Conservation (phyloP, 92 coral and sea anemone genomes). For the Palythoa caribaeorum region DNA sequence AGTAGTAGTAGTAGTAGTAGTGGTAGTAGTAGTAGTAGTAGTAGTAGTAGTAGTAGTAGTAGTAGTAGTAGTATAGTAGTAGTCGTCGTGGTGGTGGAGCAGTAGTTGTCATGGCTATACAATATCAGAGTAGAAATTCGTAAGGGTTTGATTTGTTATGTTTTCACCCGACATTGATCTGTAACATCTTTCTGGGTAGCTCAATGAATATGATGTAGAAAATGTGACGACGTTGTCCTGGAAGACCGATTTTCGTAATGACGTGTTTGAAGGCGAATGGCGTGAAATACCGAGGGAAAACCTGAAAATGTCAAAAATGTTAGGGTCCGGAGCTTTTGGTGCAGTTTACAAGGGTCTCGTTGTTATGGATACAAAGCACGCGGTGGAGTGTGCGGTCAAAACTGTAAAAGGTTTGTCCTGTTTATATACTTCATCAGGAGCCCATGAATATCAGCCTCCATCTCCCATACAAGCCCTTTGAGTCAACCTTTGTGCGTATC, state of each 20-base stretch:
- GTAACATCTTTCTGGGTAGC: neutral
- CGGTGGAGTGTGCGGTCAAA: constrained; percentile 76
- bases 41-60: neutral
- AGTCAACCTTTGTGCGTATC: too few relatives aligned
- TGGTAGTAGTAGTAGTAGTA: neutral
- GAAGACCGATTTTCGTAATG: constrained; percentile 22
- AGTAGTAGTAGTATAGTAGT: neutral
- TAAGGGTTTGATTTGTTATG: neutral
- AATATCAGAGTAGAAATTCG: too few relatives aligned
- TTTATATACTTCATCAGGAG: too few relatives aligned
- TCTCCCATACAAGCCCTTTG: too few relatives aligned
- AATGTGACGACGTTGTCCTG: neutral
- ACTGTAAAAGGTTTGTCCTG: constrained; percentile 51
- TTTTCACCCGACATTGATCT: neutral
- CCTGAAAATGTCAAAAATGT: constrained; percentile 57
- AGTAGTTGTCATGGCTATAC: neutral
- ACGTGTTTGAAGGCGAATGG: constrained; percentile 47
- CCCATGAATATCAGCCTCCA: too few relatives aligned
- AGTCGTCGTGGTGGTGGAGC: neutral
- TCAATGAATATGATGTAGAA: neutral
- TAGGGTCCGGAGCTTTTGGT: constrained; percentile 91
- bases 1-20: neutral
- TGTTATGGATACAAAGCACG: constrained; percentile 5
- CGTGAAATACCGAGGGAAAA: constrained; percentile 54
- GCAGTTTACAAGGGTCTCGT: constrained; percentile 71